Conservation (phyloP, 2,113 vertebrate species). For the Empidonax alnorum region DNA sequence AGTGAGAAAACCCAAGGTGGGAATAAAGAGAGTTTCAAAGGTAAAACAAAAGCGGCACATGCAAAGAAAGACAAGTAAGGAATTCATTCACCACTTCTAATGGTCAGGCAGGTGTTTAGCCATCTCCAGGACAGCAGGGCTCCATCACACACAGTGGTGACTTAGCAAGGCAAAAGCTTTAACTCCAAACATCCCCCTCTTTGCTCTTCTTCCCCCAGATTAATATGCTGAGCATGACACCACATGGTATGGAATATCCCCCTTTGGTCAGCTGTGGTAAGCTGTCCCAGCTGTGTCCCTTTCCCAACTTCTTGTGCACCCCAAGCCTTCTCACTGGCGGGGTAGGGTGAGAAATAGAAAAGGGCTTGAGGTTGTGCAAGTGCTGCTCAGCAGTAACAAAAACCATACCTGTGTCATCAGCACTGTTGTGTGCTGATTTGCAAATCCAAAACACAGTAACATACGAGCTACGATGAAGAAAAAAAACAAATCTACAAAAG, state of each 20-base stretch:
- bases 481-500: neutral
- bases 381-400: neutral
- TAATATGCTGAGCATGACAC: neutral
- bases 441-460: neutral
- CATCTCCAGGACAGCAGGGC: neutral
- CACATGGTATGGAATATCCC: neutral
- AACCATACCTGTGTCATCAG: neutral
- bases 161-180: neutral
- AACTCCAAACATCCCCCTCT: neutral
- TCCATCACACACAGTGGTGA: neutral
- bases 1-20: neutral
- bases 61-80: neutral
- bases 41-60: neutral
- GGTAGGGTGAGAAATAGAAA: neutral
- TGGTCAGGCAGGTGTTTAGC: neutral
- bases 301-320: neutral
- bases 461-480: neutral
- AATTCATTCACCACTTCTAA: neutral
- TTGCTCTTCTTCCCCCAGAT: neutral
- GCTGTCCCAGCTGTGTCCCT: neutral
- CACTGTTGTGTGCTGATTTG: neutral
- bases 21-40: neutral
- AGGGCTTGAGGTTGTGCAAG: rapidly evolving
- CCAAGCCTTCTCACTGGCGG: neutral
- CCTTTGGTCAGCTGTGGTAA: neutral